Base-by-base conservation (phyloP, 2,113 vertebrate species). In the Centropristis striata region DNA sequence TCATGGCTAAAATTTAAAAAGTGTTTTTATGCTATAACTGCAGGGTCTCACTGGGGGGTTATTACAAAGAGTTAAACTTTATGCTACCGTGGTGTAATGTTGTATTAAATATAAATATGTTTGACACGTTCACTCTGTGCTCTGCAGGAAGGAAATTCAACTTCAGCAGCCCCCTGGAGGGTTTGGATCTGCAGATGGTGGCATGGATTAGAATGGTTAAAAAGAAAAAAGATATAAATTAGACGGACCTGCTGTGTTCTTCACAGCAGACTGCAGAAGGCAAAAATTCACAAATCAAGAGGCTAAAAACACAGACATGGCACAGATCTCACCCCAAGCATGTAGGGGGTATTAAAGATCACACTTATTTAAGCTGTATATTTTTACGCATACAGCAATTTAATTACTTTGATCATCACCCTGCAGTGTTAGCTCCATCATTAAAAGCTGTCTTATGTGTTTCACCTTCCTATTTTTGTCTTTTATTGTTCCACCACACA, bases 241-340 rank as follows among this genome's bases (percentile, higher is more conserved):
- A 63, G n/a, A 66, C 50, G 46, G 58, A 65, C 32, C 28, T 71
- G 51, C 51, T 51, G 32, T 25, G 65, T 63, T 61, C n/a, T 36
- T 51, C 41, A 50, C 59, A 59, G 42, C 20, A 36, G 59, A 15
- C 54, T 57, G 63, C 46, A 37, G 54, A 37, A 71, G 39, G 3
- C 10, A 14, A 53, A 41, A 25, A n/a, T 20, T 27, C 14, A 41
- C 28, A 70, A 71, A 14, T 72, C 32, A 58, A 51, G 32, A n/a
- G 37, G 73, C 42, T 36, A 20, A 54, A 39, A 25, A 64, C 10
- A 28, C 14, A 21, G 11, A 67, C 14, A 44, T 10, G n/a, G 21
- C 47, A 59, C 5, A 47, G 21, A 57, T 15, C 32, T 20, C 37
- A 57, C 13, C 32, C 23, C 3, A 23, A 57, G 32, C 18, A 55